A percentile compares a stretch with the other conserved stretches of the same genome.
phyloP scores from a whole-genome alignment of 1,140 invertebrate species.

The Caenorhabditis inopinata region DNA sequence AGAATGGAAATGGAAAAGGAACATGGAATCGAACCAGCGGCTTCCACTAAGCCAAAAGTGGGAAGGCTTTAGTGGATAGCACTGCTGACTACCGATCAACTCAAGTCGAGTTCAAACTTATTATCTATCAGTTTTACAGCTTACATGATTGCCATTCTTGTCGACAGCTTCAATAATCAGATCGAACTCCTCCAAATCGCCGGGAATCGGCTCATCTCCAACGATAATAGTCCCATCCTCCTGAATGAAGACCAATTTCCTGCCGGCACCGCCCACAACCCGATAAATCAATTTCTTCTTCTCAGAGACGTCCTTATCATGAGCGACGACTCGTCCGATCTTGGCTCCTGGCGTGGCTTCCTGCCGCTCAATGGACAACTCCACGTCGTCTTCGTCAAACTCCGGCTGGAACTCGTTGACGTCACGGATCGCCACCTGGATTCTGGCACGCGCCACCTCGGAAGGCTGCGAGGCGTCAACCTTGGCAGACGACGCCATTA shows the following conservation, averaged over 20 bases:
- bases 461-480: neutral
- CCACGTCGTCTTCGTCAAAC: conserved; percentile 21
- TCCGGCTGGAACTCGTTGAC: conserved; percentile 55
- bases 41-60: too few relatives aligned
- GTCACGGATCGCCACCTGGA: conserved; percentile 53
- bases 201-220: conserved; percentile 1
- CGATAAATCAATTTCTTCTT: conserved; percentile 29
- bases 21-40: too few relatives aligned
- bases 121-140: neutral
- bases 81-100: too few relatives aligned
- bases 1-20: too few relatives aligned
- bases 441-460: conserved; percentile 35
- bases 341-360: conserved; percentile 24
- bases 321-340: conserved; percentile 49
- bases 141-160: conserved; percentile 34
- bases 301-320: conserved; percentile 51
- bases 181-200: neutral
- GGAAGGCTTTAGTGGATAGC: too few relatives aligned
- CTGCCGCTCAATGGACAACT: neutral
- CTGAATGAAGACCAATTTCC: conserved; percentile 38
- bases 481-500: conserved; percentile 15
- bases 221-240: conserved; percentile 27
- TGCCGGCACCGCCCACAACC: conserved; percentile 33
- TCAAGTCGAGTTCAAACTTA: too few relatives aligned
- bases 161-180: conserved; percentile 20